phyloP scores from a whole-genome alignment of 2,888 invertebrate species.

The Drosophila anceps region DNA sequence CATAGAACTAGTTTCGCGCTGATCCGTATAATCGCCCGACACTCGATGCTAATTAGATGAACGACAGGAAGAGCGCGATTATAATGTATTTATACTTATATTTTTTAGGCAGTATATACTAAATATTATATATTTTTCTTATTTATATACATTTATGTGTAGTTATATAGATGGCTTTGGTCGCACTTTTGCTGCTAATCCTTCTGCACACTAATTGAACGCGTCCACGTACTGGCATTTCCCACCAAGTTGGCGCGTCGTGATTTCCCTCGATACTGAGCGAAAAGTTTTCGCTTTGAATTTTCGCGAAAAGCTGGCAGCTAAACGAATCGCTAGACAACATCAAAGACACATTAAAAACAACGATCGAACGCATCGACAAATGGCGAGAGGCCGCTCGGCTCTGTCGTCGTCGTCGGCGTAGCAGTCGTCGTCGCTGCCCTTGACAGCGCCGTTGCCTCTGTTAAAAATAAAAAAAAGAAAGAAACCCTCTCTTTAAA shows the following conservation, averaged over 20 bases:
- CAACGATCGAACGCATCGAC: constrained; percentile 63
- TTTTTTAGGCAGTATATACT: not conserved
- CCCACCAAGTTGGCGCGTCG: constrained; percentile 75
- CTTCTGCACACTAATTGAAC: constrained; percentile 52
- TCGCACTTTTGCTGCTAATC: constrained; percentile 65
- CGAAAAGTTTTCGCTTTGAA: constrained; percentile 57
- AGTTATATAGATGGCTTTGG: constrained; percentile 14
- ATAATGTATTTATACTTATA: not conserved
- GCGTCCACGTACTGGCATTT: constrained; percentile 62
- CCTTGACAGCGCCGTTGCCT: constrained; percentile 62
- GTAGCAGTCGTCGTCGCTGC: constrained; percentile 37
- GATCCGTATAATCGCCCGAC: constrained; percentile 66
- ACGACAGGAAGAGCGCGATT: constrained; percentile 36
- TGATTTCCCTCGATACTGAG: constrained; percentile 80
- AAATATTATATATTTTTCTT: constrained; percentile 1
- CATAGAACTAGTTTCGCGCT: constrained; percentile 58
- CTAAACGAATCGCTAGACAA: constrained; percentile 52
- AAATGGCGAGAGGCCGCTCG: constrained; percentile 54
- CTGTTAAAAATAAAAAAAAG: constrained; percentile 43
- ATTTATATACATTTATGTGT: constrained; percentile 17
- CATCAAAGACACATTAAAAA: constrained; percentile 74
- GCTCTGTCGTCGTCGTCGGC: constrained; percentile 37
- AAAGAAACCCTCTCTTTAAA: constrained; percentile 29
- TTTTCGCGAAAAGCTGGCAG: constrained; percentile 57
- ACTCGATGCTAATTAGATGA: constrained; percentile 62